phyloP scores from a whole-genome alignment of 2,113 vertebrate species.

The Talpa occidentalis region DNA sequence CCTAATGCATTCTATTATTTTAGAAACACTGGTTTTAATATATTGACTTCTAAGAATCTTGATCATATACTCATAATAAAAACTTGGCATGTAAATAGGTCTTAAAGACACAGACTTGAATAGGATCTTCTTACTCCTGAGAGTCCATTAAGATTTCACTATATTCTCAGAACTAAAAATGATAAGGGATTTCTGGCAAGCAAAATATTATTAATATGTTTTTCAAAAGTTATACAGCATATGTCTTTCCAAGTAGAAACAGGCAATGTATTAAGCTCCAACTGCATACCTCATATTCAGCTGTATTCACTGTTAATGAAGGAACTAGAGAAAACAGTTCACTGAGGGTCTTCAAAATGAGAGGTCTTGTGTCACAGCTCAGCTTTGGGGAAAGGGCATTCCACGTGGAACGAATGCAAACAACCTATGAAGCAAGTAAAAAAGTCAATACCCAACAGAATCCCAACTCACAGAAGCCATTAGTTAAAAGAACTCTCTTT shows the following conservation, averaged over 20 bases:
- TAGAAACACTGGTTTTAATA: constrained; percentile 16
- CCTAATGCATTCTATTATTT: background rate
- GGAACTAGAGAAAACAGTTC: constrained; percentile 95
- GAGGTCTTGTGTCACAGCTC: constrained; percentile 90
- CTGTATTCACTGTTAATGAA: constrained; percentile 91
- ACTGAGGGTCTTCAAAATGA: constrained; percentile 90
- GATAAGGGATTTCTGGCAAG: background rate
- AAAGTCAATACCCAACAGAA: background rate
- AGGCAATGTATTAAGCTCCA: too few relatives aligned
- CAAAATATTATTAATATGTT: background rate
- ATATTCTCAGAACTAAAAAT: constrained; percentile 13
- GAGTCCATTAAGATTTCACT: background rate
- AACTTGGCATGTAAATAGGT: background rate
- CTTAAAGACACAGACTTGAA: constrained; percentile 2
- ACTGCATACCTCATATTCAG: constrained; percentile 92
- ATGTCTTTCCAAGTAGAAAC: background rate
- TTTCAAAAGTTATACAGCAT: background rate
- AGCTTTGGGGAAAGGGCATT: constrained; percentile 91
- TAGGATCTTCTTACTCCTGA: background rate
- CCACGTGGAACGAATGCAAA: constrained; percentile 96
- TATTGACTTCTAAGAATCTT: background rate
- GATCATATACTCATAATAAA: background rate
- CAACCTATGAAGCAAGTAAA: constrained; percentile 87
- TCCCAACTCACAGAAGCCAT: background rate
- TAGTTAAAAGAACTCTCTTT: background rate